A percentile compares a stretch with the other conserved stretches of the same genome.
phyloP scores from a whole-genome alignment of 2,888 invertebrate genomes.

The Athrips mouffetella region DNA sequence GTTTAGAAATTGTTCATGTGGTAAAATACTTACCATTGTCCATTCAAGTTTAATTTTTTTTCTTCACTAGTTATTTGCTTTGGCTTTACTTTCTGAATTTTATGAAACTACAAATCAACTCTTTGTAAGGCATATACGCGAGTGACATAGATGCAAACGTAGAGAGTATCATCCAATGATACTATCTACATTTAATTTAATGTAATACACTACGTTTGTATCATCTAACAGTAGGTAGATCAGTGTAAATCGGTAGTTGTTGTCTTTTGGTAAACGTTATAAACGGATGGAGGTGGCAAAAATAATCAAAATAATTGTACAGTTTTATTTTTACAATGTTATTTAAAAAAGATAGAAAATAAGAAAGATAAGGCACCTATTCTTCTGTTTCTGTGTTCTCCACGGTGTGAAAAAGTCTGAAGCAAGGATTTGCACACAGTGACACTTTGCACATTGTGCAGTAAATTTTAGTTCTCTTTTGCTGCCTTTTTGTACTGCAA shows the following conservation, averaged over 20 bases:
- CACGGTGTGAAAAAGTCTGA: constrained; percentile 21
- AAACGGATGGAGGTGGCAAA: background rate
- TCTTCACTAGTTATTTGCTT: too few species aligned
- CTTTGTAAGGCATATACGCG: too few species aligned
- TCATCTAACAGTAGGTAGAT: background rate
- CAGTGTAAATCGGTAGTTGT: too few species aligned
- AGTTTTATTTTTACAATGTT: background rate
- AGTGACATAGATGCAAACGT: too few species aligned
- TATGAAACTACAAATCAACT: too few species aligned
- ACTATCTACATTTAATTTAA: background rate
- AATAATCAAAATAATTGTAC: background rate
- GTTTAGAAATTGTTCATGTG: background rate
- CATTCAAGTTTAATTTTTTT: background rate
- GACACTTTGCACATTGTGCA: constrained; percentile 18
- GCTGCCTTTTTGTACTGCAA: constrained; percentile 17
- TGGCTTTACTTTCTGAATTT: background rate
- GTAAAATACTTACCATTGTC: background rate
- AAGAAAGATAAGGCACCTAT: background rate
- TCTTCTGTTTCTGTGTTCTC: background rate
- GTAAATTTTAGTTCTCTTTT: constrained; percentile 18
- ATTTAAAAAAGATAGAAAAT: background rate
- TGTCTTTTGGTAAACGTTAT: too few species aligned
- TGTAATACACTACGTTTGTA: background rate
- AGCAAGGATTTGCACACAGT: constrained; percentile 24
- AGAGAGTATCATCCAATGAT: too few species aligned